Conservation (phyloP, 2,113 vertebrate genomes). For the Hoplias malabaricus region DNA sequence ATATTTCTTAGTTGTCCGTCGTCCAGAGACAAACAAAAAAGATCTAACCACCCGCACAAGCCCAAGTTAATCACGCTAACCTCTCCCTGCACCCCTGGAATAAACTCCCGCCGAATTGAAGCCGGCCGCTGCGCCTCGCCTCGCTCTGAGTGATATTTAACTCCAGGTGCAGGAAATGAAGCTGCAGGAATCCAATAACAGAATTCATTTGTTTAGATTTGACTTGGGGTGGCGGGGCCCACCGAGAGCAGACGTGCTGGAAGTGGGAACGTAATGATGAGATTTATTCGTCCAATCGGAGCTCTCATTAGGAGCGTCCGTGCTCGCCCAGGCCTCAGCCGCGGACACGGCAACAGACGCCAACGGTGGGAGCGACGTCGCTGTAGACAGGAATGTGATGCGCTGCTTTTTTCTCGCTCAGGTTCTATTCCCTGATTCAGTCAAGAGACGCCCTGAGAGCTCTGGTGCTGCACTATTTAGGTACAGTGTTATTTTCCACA, state of each 20-base stretch:
- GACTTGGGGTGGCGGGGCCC: slow-evolving; percentile 36
- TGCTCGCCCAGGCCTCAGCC: slow-evolving; percentile 32
- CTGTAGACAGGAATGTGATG: not conserved
- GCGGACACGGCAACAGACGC: slow-evolving; percentile 21
- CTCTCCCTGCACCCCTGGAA: not conserved
- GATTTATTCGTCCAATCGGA: slow-evolving; percentile 53
- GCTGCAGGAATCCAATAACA: slow-evolving; percentile 33
- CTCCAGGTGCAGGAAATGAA: slow-evolving; percentile 33
- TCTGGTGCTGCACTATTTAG: not conserved
- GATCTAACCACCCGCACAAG: not conserved
- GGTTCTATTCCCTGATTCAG: not conserved
- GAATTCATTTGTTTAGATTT: slow-evolving; percentile 56
- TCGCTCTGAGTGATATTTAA: slow-evolving; percentile 36
- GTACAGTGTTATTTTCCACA: not conserved
- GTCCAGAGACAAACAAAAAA: not conserved
- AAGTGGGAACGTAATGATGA: slow-evolving; percentile 48
- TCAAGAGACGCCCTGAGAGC: not conserved
- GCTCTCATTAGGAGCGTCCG: slow-evolving; percentile 45
- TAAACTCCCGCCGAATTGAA: not conserved
- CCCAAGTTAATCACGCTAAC: not conserved
- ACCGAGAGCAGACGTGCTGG: slow-evolving; percentile 37
- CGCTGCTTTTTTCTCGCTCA: not conserved
- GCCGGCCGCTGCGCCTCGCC: not conserved
- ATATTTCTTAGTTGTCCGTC: no score
- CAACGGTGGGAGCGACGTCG: not conserved